Percentiles rank a stretch among this genome's conserved stretches.
Evolutionary conservation across 2,113 vertebrate species (phyloP).

Genomic region (Oncorhynchus clarkii): DNA sequence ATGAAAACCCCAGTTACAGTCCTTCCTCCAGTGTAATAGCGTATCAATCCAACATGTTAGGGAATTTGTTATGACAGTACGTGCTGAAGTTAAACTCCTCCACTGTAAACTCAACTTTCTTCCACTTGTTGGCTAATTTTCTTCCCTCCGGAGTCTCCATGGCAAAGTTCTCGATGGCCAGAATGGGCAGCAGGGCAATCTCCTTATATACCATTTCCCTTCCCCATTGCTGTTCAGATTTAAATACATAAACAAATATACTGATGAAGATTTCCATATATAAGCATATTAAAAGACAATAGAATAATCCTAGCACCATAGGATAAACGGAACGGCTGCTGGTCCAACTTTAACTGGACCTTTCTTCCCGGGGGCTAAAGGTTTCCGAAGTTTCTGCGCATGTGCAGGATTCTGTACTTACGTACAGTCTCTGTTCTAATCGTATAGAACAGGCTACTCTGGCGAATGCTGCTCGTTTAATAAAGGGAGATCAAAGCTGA

Average conservation of each 20-base stretch:
- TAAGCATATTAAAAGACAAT: no score
- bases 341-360: no score
- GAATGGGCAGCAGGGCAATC: conserved; percentile 76
- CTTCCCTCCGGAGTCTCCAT: conserved; percentile 72
- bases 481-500: no score
- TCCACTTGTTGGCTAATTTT: conserved; percentile 79
- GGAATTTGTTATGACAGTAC: conserved; percentile 56
- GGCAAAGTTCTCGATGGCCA: conserved; percentile 79
- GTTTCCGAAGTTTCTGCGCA: no score
- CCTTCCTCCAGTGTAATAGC: no score
- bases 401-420: no score
- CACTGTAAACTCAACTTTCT: conserved; percentile 76
- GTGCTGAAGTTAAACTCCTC: conserved; percentile 75
- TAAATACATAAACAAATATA: not conserved
- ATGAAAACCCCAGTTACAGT: no score
- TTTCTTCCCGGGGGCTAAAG: no score
- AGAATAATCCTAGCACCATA: not conserved
- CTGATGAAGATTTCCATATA: not conserved
- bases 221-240: conserved; percentile 81
- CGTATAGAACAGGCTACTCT: no score
- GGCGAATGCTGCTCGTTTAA: no score
- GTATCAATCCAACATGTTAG: conserved; percentile 7
- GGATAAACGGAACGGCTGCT: no score
- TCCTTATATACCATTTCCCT: conserved; percentile 83
- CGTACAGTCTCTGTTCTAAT: no score